Evolutionary conservation across 2,888 invertebrate species (phyloP).

Genomic region (Scaptomyza cyrtandrae): DNA sequence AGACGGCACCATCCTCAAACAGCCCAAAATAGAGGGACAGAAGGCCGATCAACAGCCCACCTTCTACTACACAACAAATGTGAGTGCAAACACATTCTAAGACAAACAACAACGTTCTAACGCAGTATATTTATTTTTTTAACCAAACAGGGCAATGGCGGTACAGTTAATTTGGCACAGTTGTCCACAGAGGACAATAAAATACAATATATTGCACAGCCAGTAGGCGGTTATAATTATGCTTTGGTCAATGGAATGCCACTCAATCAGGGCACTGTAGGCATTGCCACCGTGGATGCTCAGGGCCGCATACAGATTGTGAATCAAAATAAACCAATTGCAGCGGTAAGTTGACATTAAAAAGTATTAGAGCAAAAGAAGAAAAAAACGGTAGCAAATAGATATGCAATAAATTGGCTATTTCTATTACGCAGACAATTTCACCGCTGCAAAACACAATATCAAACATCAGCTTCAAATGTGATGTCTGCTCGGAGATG

Average conservation of each 20-base stretch:
- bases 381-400: too few species aligned
- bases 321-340: conserved; percentile 84
- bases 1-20: conserved; percentile 87
- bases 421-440: conserved; percentile 43
- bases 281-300: conserved; percentile 84
- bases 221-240: conserved; percentile 90
- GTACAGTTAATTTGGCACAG: conserved; percentile 90
- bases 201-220: conserved; percentile 90
- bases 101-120: neutral
- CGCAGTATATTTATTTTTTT: neutral
- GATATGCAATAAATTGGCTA: neutral
- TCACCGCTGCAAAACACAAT: conserved; percentile 87
- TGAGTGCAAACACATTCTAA: conserved; percentile 47
- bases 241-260: conserved; percentile 94
- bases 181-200: conserved; percentile 88
- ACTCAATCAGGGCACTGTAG: conserved; percentile 87
- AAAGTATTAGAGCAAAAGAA: neutral
- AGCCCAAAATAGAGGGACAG: conserved; percentile 87
- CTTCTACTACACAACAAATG: conserved; percentile 87
- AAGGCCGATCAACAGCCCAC: conserved; percentile 87
- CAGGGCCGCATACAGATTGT: conserved; percentile 84
- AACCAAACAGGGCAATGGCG: conserved; percentile 84
- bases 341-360: conserved; percentile 70
- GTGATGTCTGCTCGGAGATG: conserved; percentile 94
- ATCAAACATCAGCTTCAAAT: conserved; percentile 93